Conservation (phyloP, 2,888 invertebrate species). For the Coronaproctus castanopsis region DNA sequence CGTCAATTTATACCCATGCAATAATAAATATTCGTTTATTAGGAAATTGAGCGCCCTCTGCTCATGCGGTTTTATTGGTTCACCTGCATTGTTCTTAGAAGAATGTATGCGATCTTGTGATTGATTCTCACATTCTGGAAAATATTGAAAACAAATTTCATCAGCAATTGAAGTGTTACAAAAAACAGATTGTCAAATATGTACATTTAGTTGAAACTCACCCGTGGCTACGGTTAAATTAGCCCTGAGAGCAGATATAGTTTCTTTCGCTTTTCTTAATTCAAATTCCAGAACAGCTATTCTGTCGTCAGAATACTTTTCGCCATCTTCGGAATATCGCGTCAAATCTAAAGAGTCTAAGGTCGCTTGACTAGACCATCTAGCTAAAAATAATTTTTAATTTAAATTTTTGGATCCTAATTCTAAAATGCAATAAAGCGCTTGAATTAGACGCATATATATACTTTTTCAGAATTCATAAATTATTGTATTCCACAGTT, state of each 20-base stretch:
- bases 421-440: too few relatives aligned
- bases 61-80: conserved; percentile 52
- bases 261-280: conserved; percentile 64
- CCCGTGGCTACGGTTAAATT: conserved; percentile 62
- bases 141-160: conserved; percentile 5
- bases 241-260: conserved; percentile 56
- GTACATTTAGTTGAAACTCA: conserved; percentile 21
- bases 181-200: not conserved
- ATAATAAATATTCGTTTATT: conserved; percentile 62
- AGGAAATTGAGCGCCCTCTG: conserved; percentile 65
- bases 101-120: conserved; percentile 29
- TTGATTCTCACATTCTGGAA: conserved; percentile 32
- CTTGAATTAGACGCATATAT: too few relatives aligned
- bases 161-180: conserved; percentile 1
- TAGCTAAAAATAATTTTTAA: conserved; percentile 30
- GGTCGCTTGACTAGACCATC: conserved; percentile 67
- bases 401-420: too few relatives aligned
- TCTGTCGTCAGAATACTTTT: conserved; percentile 50
- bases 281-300: conserved; percentile 76
- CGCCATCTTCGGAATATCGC: conserved; percentile 69
- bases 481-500: too few relatives aligned
- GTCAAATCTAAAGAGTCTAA: conserved; percentile 71
- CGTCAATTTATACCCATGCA: conserved; percentile 61
- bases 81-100: conserved; percentile 14
- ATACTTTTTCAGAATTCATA: too few relatives aligned